Evolutionary conservation across 2,113 vertebrate genomes (phyloP), one percentile per base, ranked within the genome.

Genomic region (Myotis davidii): DNA sequence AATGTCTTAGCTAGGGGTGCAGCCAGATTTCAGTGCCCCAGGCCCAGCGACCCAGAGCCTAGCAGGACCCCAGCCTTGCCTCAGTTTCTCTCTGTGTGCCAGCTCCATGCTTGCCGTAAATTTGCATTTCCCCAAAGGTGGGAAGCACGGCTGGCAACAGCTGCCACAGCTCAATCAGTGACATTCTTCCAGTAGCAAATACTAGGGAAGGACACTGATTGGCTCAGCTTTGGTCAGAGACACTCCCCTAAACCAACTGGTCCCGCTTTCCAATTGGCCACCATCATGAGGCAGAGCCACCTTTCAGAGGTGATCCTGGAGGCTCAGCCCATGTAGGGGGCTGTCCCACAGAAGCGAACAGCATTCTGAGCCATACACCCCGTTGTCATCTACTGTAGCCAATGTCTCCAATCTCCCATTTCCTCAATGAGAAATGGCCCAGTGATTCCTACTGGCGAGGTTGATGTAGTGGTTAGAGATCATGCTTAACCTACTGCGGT

Each of bases 361-460:
- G 52, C 32, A 21, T 32, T n/a, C 25, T 64, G 77, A 61, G 23
- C 48, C 91, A 32, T 4, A 9, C 16, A 32, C 32, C 23, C 23
- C 1, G 0, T 13, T 61, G 14, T 3, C n/a, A 9, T 50, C 25
- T 45, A 0, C 27, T 32, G 6, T 6, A 27, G 13, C 37, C 18
- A 8, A n/a, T 61, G 32, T 67, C 42, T 39, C 29, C 65, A 48
- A 14, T 32, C 27, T 42, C 92, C 52, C 6, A 4, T 16, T 72
- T 83, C 56, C 59, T 85, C 14, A 4, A 0, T 14, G 61, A 69
- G 73, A 84, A 39, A 16, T 34, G 86, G 12, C 8, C 0, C 13
- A 11, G 17, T 9, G 59, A 39, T 54, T 37, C 42, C 27, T 13
- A 8, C 29, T 83, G 90, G 48, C 23, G 73, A 12, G 59, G 18